Percentiles rank a stretch among this genome's conserved stretches.
Conservation (phyloP, 2,113 vertebrate genomes). For the Collichthys lucidus region DNA sequence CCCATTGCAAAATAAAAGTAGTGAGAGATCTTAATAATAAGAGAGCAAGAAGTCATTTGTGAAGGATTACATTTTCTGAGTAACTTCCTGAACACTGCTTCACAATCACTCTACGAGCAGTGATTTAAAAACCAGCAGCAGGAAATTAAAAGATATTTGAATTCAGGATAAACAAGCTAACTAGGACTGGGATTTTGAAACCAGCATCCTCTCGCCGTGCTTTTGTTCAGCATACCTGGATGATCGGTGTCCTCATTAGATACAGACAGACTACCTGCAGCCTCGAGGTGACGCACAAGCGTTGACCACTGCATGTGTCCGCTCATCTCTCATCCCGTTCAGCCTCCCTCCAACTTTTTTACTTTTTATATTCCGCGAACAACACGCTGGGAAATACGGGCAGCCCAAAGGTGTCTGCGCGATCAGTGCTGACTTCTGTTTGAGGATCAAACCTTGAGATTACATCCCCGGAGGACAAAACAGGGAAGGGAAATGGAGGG, state of each 20-base stretch:
- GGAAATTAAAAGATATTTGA: neutral
- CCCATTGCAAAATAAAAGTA: neutral
- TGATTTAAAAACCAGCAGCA: neutral
- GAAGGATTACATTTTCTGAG: neutral
- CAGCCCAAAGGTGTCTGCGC: slow-evolving; percentile 35
- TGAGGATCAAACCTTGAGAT: slow-evolving; percentile 46
- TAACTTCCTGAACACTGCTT: neutral
- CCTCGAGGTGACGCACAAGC: slow-evolving; percentile 9
- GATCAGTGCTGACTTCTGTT: slow-evolving; percentile 37
- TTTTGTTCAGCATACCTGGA: neutral
- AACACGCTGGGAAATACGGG: slow-evolving; percentile 18
- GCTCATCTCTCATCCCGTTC: neutral
- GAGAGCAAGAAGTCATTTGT: neutral
- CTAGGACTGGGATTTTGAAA: neutral
- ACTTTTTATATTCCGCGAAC: slow-evolving; percentile 35
- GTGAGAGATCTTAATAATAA: too few relatives aligned
- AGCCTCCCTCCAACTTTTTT: neutral
- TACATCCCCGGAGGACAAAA: slow-evolving; percentile 11
- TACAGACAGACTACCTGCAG: neutral
- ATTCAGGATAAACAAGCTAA: slow-evolving; percentile 5
- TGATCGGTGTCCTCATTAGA: neutral
- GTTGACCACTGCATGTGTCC: neutral
- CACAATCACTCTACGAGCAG: neutral
- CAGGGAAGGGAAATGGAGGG: neutral
- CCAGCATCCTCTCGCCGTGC: neutral